Conservation (phyloP, 2,888 invertebrate genomes). For the Agrotis puta region DNA sequence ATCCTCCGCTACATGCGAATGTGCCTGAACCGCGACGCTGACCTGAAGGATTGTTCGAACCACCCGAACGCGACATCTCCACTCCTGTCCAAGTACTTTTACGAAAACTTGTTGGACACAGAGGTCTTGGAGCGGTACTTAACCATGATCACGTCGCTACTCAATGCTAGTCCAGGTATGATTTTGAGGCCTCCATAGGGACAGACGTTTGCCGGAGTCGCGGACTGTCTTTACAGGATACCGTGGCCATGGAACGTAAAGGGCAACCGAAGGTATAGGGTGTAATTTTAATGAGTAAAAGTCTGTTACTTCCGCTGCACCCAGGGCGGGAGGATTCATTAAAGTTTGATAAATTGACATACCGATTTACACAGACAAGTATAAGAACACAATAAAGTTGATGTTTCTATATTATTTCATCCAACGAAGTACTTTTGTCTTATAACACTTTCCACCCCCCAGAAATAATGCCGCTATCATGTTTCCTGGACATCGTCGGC, state of each 20-base stretch:
- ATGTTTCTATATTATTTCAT: too few species aligned
- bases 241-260: too few species aligned
- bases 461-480: conserved; percentile 93
- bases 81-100: conserved; percentile 92
- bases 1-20: conserved; percentile 95
- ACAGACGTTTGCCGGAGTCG: too few species aligned
- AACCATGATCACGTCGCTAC: conserved; percentile 92
- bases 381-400: too few species aligned
- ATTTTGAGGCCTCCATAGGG: too few species aligned
- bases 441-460: conserved; percentile 52
- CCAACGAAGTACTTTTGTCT: not conserved
- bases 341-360: too few species aligned
- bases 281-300: too few species aligned
- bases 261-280: too few species aligned
- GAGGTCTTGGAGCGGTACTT: conserved; percentile 93
- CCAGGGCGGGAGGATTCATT: too few species aligned
- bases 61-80: conserved; percentile 93
- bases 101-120: conserved; percentile 87
- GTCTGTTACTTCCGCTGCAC: too few species aligned
- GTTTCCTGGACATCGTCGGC: conserved; percentile 96
- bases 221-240: too few species aligned
- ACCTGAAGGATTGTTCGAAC: conserved; percentile 87
- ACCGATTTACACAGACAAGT: too few species aligned
- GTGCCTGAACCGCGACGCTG: conserved; percentile 93
- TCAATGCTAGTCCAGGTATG: conserved; percentile 93